Evolutionary conservation across 2,797 vertebrate species (phyloP).

Genomic region (Characodon lateralis): DNA sequence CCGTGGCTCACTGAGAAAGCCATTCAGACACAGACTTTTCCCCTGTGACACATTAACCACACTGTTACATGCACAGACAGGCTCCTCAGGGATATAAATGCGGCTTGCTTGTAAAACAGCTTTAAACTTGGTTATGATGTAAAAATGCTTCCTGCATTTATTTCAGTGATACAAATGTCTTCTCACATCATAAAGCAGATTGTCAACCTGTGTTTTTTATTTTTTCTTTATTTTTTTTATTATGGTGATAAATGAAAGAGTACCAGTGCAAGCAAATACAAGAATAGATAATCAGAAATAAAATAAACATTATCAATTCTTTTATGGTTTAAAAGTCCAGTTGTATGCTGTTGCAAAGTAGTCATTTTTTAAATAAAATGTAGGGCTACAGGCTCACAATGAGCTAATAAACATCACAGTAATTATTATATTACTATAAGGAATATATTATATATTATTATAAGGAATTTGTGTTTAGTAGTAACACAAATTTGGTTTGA

Average conservation of each 20-base stretch:
- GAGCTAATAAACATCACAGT: neutral
- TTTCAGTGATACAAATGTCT: neutral
- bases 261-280: neutral
- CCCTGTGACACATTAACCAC: conserved; percentile 40
- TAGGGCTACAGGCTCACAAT: no score
- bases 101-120: conserved; percentile 28
- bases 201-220: neutral
- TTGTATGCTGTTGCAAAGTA: no score
- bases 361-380: no score
- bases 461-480: neutral
- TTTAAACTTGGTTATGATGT: conserved; percentile 19
- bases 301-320: no score
- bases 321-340: no score
- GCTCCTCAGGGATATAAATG: conserved; percentile 28
- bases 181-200: neutral
- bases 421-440: neutral
- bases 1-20: conserved; percentile 29
- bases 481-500: neutral
- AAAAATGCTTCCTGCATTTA: conserved; percentile 1
- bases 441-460: neutral
- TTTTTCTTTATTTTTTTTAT: neutral
- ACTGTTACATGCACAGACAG: conserved; percentile 56
- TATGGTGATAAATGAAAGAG: neutral
- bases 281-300: no score
- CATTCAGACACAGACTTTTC: conserved; percentile 20